Base-by-base conservation (phyloP, 2,797 vertebrate species). In the Ptychadena robeensis region DNA sequence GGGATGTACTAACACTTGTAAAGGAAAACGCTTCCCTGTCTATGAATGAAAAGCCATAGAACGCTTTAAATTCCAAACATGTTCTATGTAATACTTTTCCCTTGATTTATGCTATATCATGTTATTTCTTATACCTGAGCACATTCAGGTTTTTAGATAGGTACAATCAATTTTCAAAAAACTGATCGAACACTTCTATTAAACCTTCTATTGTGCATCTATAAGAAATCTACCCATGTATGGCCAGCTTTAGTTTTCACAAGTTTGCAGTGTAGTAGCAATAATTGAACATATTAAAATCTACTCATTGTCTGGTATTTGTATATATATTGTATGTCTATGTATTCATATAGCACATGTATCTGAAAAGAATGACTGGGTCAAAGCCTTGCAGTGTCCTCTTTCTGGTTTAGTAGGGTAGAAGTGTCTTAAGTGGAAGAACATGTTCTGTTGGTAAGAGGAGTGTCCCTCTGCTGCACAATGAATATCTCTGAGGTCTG, bases 361-460 rank as follows among this genome's bases (percentile, higher is more conserved):
- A 53, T 53, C 44, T 11, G n/a, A 38, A 4, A 73, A 28, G 48
- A 59, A 59, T 22, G 11, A 25, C 2, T 12, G 25, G n/a, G 22
- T 3, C 31, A 73, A 34, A 73, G 25, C 15, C n/a, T 32, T 10
- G 9, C 40, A 18, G n/a, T 59, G 12, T 35, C n/a, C 11, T 73
- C n/a, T 48, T 73, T 9, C 37, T 38, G 40, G 18, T 2, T 64
- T 79, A 57, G 67, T 44, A 30, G 35, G 32, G 31, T 27, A 64
- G n/a, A 73, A 66, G 28, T 66, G 0, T 7, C 12, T 63, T 68
- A 57, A 68, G 63, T 76, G 65, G 65, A 63, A 37, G 48, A 40
- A n/a, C 31, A 30, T 73, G 38, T 40, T 68, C 34, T 44, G 35
- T 27, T 9, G 59, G 65, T 63, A 32, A 31, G 4, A 31, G 63